Evolutionary conservation across 2,113 vertebrate genomes (phyloP), one percentile per base, ranked within the genome.

Genomic region (Rana temporaria): DNA sequence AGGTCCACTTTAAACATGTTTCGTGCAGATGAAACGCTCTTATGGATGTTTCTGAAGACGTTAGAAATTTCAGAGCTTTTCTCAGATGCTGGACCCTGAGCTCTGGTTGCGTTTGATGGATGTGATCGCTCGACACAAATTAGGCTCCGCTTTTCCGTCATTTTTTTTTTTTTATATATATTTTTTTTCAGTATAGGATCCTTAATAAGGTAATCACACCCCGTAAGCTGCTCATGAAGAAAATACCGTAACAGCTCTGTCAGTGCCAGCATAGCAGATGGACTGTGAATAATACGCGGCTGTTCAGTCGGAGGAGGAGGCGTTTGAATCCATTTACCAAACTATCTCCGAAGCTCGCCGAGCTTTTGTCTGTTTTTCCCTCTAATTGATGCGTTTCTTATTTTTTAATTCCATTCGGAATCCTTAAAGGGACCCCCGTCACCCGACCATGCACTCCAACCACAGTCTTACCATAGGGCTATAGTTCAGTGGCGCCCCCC

Each of bases 131-230:
- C 34, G 65, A 42, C 53, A 24, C 78, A 6, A 5, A 2, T 5
- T 5, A 38, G 34, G 34, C 34, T 16, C 30, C 34, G 26, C 26
- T 30, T 30, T 30, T 30, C 3, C n/a, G n/a, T n/a, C n/a, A n/a
- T 30, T 30, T 30, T 30, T 30, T 48, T 14, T 14, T 79, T 30
- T 68, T 38, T 30, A 22, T 59, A 22, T 11, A 11, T 79, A 6
- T 17, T 69, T 79, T 67, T 11, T 22, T 52, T 34, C 17, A 19
- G 1, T 12, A 12, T 69, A 79, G 68, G 26, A 57, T 53, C 52
- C 85, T 88, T 90, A 89, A 90, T 90, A 89, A 83, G 82, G 84
- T 90, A 90, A 89, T 90, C 84, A 88, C 77, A 86, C 86, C 84
- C 86, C 84, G 59, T 55, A 82, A 85, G 55, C 73, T 82, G 77